These are phyloP conservation scores for Alethe diademata DNA, from an alignment of 2,113 vertebrate genomes.

Conservation along the genomic window DNA sequence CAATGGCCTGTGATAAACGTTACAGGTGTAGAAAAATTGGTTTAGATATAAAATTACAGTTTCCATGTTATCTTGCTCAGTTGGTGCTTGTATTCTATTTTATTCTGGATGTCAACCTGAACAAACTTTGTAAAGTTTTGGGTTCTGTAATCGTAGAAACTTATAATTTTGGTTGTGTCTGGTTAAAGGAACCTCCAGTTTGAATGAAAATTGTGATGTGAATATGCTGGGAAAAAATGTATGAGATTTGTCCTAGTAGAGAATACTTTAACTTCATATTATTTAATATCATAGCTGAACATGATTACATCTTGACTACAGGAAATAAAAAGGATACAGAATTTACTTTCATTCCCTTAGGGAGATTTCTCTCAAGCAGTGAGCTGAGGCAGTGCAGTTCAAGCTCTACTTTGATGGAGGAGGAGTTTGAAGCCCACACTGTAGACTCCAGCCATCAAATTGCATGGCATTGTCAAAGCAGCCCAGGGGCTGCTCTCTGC, in stretches of 20 bases:
- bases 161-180: neutral
- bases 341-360: neutral
- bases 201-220: neutral
- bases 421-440: neutral
- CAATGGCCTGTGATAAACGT: neutral
- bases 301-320: neutral
- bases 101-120: neutral
- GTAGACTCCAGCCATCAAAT: neutral
- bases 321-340: neutral
- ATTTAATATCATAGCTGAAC: neutral
- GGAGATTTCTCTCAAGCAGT: neutral
- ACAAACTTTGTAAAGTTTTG: neutral
- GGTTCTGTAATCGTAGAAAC: neutral
- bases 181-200: neutral
- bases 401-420: neutral
- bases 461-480: neutral
- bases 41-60: neutral
- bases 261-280: neutral
- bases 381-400: neutral
- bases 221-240: neutral
- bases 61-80: neutral
- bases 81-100: neutral
- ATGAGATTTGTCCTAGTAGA: neutral
- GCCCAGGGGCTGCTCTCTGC: neutral
- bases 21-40: neutral